phyloP scores from a whole-genome alignment of 2,797 vertebrate species.

The Smutsia temminckii region DNA sequence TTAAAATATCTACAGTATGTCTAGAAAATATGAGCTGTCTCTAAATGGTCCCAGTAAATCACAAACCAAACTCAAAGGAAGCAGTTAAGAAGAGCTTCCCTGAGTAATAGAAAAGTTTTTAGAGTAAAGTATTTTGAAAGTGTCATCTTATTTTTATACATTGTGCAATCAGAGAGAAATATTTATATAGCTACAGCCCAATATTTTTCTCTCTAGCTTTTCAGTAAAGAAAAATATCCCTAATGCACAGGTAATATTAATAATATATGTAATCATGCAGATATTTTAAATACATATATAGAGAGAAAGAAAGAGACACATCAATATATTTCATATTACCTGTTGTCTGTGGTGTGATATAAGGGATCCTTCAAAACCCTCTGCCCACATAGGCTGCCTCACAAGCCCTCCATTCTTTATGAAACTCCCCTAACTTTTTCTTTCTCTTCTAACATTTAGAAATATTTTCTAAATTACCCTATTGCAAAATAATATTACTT shows the following conservation, averaged over 20 bases:
- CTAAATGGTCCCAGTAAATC: constrained; percentile 79
- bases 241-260: constrained; percentile 33
- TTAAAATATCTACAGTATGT: constrained; percentile 80
- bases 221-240: constrained; percentile 19
- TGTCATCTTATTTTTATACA: constrained; percentile 75
- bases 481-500: constrained; percentile 9
- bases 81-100: constrained; percentile 71
- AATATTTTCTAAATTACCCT: neutral
- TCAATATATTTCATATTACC: neutral
- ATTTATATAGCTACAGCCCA: constrained; percentile 38
- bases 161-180: constrained; percentile 57
- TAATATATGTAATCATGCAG: neutral
- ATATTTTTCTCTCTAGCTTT: constrained; percentile 14
- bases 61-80: constrained; percentile 70
- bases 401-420: neutral
- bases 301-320: neutral
- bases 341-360: neutral
- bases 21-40: constrained; percentile 81
- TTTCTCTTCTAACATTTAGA: constrained; percentile 11
- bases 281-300: neutral
- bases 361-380: neutral
- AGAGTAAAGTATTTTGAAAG: constrained; percentile 71
- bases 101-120: constrained; percentile 80
- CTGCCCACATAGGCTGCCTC: neutral
- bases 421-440: neutral